Evolutionary conservation across 2,797 vertebrate species (phyloP), one percentile per base, ranked within the genome.

Genomic region (Staurois parvus): DNA sequence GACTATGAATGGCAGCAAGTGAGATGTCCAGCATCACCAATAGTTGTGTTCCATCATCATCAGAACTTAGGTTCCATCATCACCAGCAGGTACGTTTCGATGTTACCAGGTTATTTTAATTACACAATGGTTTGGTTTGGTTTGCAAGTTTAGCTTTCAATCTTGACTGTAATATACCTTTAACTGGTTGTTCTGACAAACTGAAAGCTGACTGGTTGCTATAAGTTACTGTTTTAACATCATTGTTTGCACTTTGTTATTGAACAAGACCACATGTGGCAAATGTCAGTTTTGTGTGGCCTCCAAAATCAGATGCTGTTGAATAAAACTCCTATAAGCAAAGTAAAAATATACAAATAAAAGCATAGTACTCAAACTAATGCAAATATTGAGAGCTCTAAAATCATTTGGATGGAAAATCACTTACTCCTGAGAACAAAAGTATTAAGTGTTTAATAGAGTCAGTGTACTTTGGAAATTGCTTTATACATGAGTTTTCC

Each of bases 391-490:
- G 24, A 8, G 10, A 26, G 28, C 30, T 10, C 11, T 26, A 48
- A 6, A 70, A 45, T 52, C 70, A 28, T 34, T 78, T 64, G 17
- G 19, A 76, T 72, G 83, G 74, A 84, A 84, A 84, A 84, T 59
- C 83, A 84, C 26, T 84, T 84, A 84, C 34, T 69, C 48, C 8
- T 30, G n/a, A 69, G 75, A 66, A 78, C 75, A 84, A 84, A 84
- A 70, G 75, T 84, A 84, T 72, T 69, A 84, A 84, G 82, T 48
- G 59, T 76, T 77, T 84, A 84, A 84, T 76, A 83, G 81, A 66
- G 40, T 83, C 66, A 76, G 72, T 68, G 40, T 76, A 56, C 30
- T 72, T 62, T 70, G 68, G 64, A 70, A 56, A 79, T 79, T 52
- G 48, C 24, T 21, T 26, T 80, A 80, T 68, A 80, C 29, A 70